Base-by-base conservation (phyloP, 2,888 invertebrate genomes). In the Venusia cambrica region DNA sequence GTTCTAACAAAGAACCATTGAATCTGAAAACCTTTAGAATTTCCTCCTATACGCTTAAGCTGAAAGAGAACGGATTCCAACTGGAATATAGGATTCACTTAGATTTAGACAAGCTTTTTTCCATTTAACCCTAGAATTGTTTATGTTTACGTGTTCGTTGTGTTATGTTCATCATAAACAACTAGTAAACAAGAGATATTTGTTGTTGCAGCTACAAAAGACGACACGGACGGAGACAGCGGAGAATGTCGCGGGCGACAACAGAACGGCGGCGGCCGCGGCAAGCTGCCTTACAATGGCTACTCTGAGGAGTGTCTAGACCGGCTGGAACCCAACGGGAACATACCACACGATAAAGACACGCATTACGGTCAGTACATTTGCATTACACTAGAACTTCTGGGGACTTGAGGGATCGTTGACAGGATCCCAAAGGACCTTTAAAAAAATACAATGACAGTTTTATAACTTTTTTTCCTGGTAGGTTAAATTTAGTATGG, bases 271-370 rank as follows among this genome's bases (percentile, higher is more conserved):
- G 87, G 90, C 64, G 90, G 89, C 63, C 89, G 90, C 72, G 92
- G 91, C 73, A 96, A 94, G 90, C 91, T 96, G 79, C 92, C 95
- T 51, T 95, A 94, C 88, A 96, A 96, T 88, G 96, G 96, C 54
- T 97, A 95, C 90, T 96, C 96, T 38, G 96, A 96, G 72, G 96
- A 97, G 89, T 97, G 94, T 89, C 92, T 97, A 76, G 96, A 97
- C 87, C 91, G 96, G 74, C 91, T 96, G 69, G 97, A 97, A 88
- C 95, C 94, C 71, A 97, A 96, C 88, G 96, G 96, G 69, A 97
- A 96, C 89, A 96, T 96, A 88, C 95, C 93, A 68, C 92, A 92
- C 77, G 94, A 94, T 73, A 95, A 96, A 89, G 90, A 90, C 58
- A 92, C 93, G 80, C 85, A 84, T 60, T 87, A 84, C 54, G 85